Percentiles rank a stretch among this genome's conserved stretches.
Conservation (phyloP, 2,113 vertebrate species). For the Pantherophis guttatus region DNA sequence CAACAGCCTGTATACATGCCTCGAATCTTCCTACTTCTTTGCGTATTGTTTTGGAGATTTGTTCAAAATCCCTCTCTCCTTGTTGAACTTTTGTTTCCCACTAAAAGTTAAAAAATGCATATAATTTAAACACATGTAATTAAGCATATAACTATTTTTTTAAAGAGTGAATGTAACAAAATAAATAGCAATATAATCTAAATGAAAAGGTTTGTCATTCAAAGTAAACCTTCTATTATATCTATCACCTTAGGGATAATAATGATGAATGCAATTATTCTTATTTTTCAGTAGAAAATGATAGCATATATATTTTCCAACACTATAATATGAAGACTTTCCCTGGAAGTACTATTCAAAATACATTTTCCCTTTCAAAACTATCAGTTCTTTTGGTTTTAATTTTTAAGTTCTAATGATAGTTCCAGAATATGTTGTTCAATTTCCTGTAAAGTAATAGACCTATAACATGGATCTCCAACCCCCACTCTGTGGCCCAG, state of each 20-base stretch:
- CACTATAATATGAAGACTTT: background rate
- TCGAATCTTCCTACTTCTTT: constrained; percentile 96
- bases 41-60: constrained; percentile 96
- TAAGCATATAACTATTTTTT: background rate
- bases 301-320: background rate
- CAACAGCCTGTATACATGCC: constrained; percentile 69
- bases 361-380: background rate
- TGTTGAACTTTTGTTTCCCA: constrained; percentile 96
- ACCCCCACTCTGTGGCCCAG: background rate
- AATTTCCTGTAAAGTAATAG: background rate
- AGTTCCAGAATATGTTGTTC: background rate
- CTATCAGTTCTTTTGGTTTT: background rate
- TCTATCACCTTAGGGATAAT: background rate
- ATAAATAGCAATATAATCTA: background rate
- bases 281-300: background rate
- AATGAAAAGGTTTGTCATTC: background rate
- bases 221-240: background rate
- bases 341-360: background rate
- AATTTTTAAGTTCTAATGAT: background rate
- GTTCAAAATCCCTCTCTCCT: constrained; percentile 96
- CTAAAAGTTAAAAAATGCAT: constrained; percentile 72
- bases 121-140: constrained; percentile 41
- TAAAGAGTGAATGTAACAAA: background rate
- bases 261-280: background rate
- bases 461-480: background rate